Percentiles rank a stretch among this genome's conserved stretches.
These are phyloP conservation scores for Numida meleagris DNA, from an alignment of 2,113 vertebrate species.

Conservation along the genomic window DNA sequence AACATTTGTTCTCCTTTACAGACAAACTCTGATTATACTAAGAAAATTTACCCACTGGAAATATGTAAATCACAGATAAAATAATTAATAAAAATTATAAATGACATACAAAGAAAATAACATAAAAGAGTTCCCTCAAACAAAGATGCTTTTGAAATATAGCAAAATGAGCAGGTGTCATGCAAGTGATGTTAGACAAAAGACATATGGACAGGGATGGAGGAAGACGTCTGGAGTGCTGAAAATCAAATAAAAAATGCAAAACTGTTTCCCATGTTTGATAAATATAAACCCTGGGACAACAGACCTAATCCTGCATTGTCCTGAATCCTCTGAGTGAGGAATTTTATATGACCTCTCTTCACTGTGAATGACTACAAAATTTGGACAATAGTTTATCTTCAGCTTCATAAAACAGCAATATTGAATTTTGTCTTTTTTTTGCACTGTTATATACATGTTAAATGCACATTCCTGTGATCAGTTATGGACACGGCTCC, in stretches of 20 bases:
- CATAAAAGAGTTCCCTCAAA: not conserved
- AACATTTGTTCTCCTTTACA: conserved; percentile 25
- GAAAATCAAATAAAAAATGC: not conserved
- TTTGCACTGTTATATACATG: not conserved
- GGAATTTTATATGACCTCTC: not conserved
- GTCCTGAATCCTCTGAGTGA: not conserved
- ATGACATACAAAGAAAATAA: not conserved
- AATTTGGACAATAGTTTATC: not conserved
- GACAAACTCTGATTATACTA: not conserved
- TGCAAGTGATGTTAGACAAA: not conserved
- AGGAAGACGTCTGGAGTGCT: not conserved
- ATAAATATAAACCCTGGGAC: not conserved
- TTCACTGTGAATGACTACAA: not conserved
- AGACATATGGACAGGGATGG: not conserved
- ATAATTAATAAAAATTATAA: not conserved
- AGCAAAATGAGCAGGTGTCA: not conserved
- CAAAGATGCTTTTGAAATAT: not conserved
- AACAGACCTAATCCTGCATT: not conserved
- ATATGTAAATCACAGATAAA: conserved; percentile 1
- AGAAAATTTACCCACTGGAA: not conserved
- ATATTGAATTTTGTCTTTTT: not conserved
- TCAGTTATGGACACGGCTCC: not conserved
- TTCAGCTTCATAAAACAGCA: not conserved
- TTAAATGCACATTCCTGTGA: not conserved
- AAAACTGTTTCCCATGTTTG: not conserved